Conservation (phyloP, 2,113 vertebrate species). For the Azemiops feae region DNA sequence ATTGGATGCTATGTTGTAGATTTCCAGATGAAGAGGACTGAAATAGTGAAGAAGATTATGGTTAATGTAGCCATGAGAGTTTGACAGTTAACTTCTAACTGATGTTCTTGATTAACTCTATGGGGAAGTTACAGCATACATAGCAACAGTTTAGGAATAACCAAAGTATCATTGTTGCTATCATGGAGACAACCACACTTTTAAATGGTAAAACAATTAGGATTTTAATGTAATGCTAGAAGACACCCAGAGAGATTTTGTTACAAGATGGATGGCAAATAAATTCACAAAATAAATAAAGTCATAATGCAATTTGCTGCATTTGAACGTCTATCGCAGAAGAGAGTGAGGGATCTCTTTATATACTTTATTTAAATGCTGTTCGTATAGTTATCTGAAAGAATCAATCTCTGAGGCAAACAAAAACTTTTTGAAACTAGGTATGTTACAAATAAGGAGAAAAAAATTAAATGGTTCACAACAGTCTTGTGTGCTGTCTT, state of each 20-base stretch:
- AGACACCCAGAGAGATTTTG: background rate
- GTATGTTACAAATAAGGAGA: background rate
- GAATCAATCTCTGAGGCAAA: background rate
- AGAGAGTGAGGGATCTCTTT: background rate
- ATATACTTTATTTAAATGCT: background rate
- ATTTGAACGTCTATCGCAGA: background rate
- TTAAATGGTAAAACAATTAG: background rate
- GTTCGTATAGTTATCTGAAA: background rate
- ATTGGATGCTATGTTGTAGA: background rate
- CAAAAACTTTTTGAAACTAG: background rate
- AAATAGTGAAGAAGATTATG: background rate
- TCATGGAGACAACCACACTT: background rate
- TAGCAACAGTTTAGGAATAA: background rate
- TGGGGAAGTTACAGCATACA: background rate
- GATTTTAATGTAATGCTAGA: background rate
- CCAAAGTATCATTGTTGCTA: background rate
- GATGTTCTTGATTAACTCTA: background rate
- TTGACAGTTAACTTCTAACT: background rate
- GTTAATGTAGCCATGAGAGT: background rate
- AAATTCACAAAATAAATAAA: background rate
- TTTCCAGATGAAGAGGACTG: background rate
- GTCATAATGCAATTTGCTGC: background rate
- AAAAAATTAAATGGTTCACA: background rate
- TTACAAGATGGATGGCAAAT: background rate
- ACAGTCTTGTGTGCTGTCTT: background rate